Base-by-base conservation (phyloP, 2,797 vertebrate genomes). In the Chiroxiphia lanceolata region DNA sequence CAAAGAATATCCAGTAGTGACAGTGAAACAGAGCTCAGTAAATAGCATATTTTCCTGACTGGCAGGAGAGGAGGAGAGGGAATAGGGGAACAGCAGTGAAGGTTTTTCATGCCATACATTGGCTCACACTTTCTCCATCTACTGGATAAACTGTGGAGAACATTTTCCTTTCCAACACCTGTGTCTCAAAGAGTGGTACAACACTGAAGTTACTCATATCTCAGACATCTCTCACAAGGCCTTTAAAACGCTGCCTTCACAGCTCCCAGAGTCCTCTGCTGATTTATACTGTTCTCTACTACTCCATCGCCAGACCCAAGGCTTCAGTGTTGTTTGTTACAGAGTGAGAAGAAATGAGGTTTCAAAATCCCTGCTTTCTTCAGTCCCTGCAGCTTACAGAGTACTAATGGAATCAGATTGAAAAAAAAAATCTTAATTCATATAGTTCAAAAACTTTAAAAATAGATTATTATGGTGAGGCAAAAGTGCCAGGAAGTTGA, bases 401-500 rank as follows among this genome's bases (percentile, higher is more conserved):
- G 36, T 53, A 53, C 33, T 89, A 83, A 79, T 50, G 47, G 38
- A 83, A 88, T 19, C 29, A 83, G 31, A 22, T 15, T 82, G 40
- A 76, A 93, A 83, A 44, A 44, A 69, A 42, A 42, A 47, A 42
- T 34, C 36, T 34, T 74, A 81, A 86, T 67, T 80, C 20, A 15
- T 63, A 14, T 54, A 56, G 47, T 63, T 67, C 19, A 33, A 56
- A 90, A 86, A 80, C 65, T 83, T 81, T 60, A 48, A 90, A 94
- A 93, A 88, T 48, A 86, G 26, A 74, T 80, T 85, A 54, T 74
- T 90, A 64, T 75, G 61, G 56, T 15, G 9, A 83, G 34, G 61
- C 8, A 87, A 93, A 94, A 92, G 53, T 91, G 51, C 34, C 48
- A 63, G 61, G 65, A 90, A 90, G 48, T 22, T 95, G 88, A 78